Conservation (phyloP, 2,888 invertebrate species). For the Acleris literana region DNA sequence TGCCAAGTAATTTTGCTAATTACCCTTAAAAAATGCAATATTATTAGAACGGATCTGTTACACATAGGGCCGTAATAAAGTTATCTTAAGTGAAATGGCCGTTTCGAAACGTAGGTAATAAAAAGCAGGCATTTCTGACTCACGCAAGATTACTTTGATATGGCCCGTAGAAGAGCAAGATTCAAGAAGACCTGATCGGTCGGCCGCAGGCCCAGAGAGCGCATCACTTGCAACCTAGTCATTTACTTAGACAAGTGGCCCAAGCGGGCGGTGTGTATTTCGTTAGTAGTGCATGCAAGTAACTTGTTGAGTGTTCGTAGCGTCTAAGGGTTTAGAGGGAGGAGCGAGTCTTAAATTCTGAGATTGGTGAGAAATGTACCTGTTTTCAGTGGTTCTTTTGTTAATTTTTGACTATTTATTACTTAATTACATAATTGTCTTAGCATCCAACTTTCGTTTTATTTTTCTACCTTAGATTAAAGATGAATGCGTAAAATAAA, state of each 20-base stretch:
- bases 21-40: conserved; percentile 13
- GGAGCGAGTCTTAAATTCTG: conserved; percentile 77
- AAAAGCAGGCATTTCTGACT: too few species aligned
- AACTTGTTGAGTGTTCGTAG: conserved; percentile 82
- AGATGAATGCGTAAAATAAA: conserved; percentile 25
- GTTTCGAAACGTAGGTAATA: too few species aligned
- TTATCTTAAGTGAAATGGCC: too few species aligned
- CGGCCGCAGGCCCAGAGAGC: conserved; percentile 55
- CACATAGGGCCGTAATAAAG: conserved; percentile 37
- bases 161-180: conserved; percentile 35
- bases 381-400: conserved; percentile 83
- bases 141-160: too few species aligned
- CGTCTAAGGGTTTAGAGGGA: conserved; percentile 77
- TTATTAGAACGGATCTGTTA: conserved; percentile 37
- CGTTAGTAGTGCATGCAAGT: conserved; percentile 77
- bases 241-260: conserved; percentile 77
- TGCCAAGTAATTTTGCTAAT: conserved; percentile 24
- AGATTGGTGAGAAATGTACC: conserved; percentile 81
- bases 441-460: conserved; percentile 73
- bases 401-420: conserved; percentile 84
- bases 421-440: conserved; percentile 80
- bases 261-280: conserved; percentile 65
- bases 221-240: conserved; percentile 80
- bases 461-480: conserved; percentile 41
- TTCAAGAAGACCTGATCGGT: conserved; percentile 48